phyloP scores from a whole-genome alignment of 2,888 invertebrate genomes.

The Ophion costatus region DNA sequence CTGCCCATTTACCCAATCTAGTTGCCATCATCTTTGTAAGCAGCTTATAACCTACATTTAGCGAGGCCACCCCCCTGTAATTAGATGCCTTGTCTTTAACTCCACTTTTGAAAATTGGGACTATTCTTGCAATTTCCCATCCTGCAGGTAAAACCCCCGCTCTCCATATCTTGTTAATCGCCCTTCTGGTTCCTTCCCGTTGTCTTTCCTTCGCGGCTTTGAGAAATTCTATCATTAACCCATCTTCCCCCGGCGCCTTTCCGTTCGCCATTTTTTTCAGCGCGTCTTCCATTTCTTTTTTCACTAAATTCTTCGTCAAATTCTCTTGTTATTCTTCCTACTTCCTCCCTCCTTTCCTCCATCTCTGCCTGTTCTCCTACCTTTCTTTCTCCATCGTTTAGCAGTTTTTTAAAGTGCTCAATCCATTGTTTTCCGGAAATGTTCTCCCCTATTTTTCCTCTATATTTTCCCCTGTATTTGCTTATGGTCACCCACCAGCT shows the following conservation, averaged over 20 bases:
- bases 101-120: conserved; percentile 33
- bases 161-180: conserved; percentile 32
- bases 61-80: conserved; percentile 43
- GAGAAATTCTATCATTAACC: neutral
- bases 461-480: conserved; percentile 15
- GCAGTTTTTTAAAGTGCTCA: conserved; percentile 17
- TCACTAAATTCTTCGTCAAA: conserved; percentile 1
- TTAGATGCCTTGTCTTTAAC: conserved; percentile 20
- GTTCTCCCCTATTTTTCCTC: conserved; percentile 11
- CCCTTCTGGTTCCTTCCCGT: neutral
- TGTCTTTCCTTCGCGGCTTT: neutral
- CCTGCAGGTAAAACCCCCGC: conserved; percentile 16
- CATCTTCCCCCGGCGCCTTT: conserved; percentile 12
- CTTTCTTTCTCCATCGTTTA: neutral
- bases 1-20: conserved; percentile 34
- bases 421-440: neutral
- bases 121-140: conserved; percentile 42
- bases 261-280: neutral
- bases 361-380: neutral
- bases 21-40: conserved; percentile 40
- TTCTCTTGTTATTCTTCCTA: neutral
- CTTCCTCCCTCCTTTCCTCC: neutral
- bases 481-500: conserved; percentile 38
- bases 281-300: neutral
- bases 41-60: conserved; percentile 46